Evolutionary conservation across 1,140 invertebrate species (phyloP).

Genomic region (Acyrthosiphon pisum): DNA sequence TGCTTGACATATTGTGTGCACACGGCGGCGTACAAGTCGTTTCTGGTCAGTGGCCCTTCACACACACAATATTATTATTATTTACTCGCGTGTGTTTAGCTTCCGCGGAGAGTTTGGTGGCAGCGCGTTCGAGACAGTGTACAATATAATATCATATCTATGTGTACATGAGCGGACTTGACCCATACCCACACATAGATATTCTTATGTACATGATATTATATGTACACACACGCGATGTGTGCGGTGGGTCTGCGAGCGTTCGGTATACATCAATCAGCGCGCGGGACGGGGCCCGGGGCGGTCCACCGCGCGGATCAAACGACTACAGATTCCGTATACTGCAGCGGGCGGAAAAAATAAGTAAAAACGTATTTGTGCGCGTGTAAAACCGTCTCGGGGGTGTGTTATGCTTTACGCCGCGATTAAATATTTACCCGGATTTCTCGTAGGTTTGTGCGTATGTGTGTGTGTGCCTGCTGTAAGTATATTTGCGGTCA

Average conservation of each 20-base stretch:
- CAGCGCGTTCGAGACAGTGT: not conserved
- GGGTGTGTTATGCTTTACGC: not conserved
- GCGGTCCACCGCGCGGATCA: not conserved
- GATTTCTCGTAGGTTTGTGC: not conserved
- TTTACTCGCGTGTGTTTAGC: not conserved
- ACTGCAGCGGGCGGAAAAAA: not conserved
- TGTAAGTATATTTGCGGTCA: not conserved
- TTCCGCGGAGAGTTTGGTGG: not conserved
- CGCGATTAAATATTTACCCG: conserved; percentile 20
- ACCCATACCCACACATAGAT: not conserved
- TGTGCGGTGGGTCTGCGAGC: not conserved
- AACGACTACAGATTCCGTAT: not conserved
- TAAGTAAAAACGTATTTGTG: not conserved
- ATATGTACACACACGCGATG: not conserved
- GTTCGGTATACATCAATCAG: conserved; percentile 8
- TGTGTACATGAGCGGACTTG: not conserved
- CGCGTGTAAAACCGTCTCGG: conserved; percentile 16
- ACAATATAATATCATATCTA: not conserved
- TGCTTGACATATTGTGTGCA: conserved; percentile 47
- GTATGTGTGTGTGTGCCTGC: too few relatives aligned
- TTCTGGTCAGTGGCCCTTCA: not conserved
- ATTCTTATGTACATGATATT: not conserved
- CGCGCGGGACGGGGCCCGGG: not conserved
- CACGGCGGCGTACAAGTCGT: conserved; percentile 32
- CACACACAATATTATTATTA: not conserved